Conservation (phyloP, 2,797 vertebrate genomes). For the Cebuella pygmaea region DNA sequence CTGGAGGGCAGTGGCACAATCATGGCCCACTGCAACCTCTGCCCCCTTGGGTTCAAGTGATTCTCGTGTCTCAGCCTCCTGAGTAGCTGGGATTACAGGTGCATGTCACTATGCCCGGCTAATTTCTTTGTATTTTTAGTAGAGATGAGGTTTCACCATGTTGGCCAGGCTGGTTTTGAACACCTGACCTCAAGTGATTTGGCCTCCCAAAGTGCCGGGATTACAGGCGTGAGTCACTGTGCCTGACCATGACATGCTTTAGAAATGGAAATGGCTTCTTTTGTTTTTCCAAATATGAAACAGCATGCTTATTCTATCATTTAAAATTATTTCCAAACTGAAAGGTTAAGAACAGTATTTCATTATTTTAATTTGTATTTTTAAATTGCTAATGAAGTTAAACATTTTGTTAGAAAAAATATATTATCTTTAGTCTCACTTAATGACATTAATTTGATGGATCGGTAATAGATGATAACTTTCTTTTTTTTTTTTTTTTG, state of each 20-base stretch:
- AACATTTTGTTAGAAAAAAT: constrained; percentile 33
- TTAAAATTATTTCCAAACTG: constrained; percentile 40
- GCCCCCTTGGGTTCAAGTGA: no score
- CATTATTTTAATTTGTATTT: constrained; percentile 41
- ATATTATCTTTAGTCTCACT: not conserved
- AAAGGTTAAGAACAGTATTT: constrained; percentile 42
- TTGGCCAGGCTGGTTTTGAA: no score
- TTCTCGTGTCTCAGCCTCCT: no score
- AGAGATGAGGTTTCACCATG: no score
- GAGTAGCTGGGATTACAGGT: no score
- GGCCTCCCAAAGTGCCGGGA: no score
- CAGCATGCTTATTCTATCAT: not conserved
- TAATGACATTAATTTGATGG: not conserved
- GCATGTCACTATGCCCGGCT: no score
- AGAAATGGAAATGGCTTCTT: constrained; percentile 51
- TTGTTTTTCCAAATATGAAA: constrained; percentile 32
- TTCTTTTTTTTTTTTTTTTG: not conserved
- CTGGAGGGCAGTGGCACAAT: no score
- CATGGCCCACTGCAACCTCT: no score
- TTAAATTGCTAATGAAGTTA: constrained; percentile 41
- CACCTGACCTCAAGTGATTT: no score
- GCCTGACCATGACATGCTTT: not conserved
- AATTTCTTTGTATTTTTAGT: no score
- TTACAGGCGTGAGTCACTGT: no score
- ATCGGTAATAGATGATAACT: not conserved